Evolutionary conservation across 2,797 vertebrate genomes (phyloP).

Genomic region (Garrulus glandarius): DNA sequence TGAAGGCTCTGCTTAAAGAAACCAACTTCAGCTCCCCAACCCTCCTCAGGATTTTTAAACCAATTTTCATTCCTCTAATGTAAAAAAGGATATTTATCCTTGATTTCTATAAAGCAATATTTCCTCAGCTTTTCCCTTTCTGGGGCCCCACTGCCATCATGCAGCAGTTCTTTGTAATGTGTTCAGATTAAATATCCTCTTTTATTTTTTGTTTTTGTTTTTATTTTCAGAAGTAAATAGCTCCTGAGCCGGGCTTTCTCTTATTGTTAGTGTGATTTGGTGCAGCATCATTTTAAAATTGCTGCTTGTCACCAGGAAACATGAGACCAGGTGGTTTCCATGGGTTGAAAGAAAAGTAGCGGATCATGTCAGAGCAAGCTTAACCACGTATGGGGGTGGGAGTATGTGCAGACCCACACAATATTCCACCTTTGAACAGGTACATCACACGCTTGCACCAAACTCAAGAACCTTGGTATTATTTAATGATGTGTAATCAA

Average conservation of each 20-base stretch:
- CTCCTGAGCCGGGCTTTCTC: not conserved
- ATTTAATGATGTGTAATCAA: constrained; percentile 40
- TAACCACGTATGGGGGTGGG: not conserved
- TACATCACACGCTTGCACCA: rapidly evolving
- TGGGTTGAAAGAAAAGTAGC: not conserved
- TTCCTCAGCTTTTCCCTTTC: constrained; percentile 39
- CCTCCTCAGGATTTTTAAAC: constrained; percentile 3
- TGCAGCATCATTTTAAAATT: not conserved
- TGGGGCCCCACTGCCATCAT: not conserved
- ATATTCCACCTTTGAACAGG: not conserved
- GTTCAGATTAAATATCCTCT: constrained; percentile 32
- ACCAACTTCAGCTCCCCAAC: not conserved
- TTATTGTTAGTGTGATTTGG: not conserved
- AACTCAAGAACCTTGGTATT: not conserved
- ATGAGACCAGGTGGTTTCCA: not conserved
- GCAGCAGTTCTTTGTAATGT: not conserved
- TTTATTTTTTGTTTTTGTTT: not conserved
- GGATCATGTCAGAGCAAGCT: not conserved
- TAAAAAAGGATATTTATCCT: constrained; percentile 14
- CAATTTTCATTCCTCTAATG: not conserved
- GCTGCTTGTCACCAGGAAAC: not conserved
- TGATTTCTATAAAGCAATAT: constrained; percentile 40
- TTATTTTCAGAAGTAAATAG: constrained; percentile 23
- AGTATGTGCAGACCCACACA: not conserved
- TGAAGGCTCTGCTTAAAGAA: not conserved